Conservation (phyloP, 1,140 invertebrate genomes). For the Ceratina japonica region DNA sequence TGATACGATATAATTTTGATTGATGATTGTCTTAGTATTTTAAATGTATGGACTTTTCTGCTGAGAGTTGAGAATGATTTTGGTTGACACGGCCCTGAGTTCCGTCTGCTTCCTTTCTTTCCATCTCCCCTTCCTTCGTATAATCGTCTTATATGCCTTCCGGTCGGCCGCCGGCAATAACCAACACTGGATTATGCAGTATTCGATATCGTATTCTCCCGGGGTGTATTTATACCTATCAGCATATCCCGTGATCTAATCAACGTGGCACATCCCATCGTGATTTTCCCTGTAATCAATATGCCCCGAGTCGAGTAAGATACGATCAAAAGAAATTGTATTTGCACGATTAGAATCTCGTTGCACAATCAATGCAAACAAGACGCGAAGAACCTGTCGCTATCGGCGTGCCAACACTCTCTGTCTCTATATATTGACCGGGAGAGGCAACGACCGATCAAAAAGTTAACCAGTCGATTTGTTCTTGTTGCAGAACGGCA, state of each 20-base stretch:
- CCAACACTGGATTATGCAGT: constrained; percentile 71
- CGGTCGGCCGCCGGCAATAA: constrained; percentile 60
- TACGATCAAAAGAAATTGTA: too few relatives aligned
- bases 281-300: constrained; percentile 28
- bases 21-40: not conserved
- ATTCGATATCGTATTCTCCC: constrained; percentile 66
- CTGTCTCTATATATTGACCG: too few relatives aligned
- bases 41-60: too few relatives aligned
- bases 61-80: not conserved
- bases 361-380: not conserved
- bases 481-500: constrained; percentile 68
- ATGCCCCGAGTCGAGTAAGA: too few relatives aligned
- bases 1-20: not conserved
- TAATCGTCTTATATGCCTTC: constrained; percentile 66
- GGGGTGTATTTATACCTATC: constrained; percentile 56
- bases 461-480: not conserved
- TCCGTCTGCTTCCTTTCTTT: constrained; percentile 46
- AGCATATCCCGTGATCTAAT: constrained; percentile 53
- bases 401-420: too few relatives aligned
- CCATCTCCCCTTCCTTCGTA: constrained; percentile 51
- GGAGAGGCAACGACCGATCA: not conserved
- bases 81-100: constrained; percentile 15
- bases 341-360: not conserved
- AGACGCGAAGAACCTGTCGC: not conserved
- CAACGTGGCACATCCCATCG: constrained; percentile 24